Base-by-base conservation (phyloP, 1,140 invertebrate species). In the Saxidomus purpurata region DNA sequence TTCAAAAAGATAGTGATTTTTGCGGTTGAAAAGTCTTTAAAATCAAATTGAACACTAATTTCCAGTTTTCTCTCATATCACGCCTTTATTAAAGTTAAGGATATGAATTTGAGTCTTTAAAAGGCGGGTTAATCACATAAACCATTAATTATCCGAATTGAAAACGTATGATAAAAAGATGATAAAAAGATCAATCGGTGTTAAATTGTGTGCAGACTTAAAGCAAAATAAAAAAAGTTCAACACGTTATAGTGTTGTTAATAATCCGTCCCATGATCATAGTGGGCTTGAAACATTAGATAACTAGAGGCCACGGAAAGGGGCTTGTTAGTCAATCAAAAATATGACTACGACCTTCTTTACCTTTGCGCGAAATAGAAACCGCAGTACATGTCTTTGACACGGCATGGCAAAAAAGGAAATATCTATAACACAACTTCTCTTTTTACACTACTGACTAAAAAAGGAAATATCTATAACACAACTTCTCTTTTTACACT, bases 61-160 rank as follows among this genome's bases (percentile, higher is more conserved):
- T 49, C 74, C 3, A 2, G 19, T 25, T 52, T 31, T 77, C 6
- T 17, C 74, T 13, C 74, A 49, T 47, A 25, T 31, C 74, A 77
- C 74, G 74, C 74, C 74, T 49, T 77, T 77, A 77, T 77, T 47
- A 49, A 77, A 47, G 40, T 47, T 77, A 28, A 15, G n/a, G 47
- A 28, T 13, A 49, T 71, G 13, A 38, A 15, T 71, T 17, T 71
- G 34, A 36, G 17, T 36, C 34, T 38, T 38, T 38, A 8, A 71
- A 71, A 71, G 34, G 34, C 13, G 13, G 22, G 34, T 71, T 71
- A 36, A 38, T 38, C 67, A 71, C 38, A 28, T 25, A 28, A 63
- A 63, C 59, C 25, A 28, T 63, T 63, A 63, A 63, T 63, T 63
- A 63, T 63, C 28, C 28, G 3, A 55, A 55, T 55, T 67, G 61